Evolutionary conservation across 2,888 invertebrate genomes (phyloP).

Genomic region (Cheilosia variabilis): DNA sequence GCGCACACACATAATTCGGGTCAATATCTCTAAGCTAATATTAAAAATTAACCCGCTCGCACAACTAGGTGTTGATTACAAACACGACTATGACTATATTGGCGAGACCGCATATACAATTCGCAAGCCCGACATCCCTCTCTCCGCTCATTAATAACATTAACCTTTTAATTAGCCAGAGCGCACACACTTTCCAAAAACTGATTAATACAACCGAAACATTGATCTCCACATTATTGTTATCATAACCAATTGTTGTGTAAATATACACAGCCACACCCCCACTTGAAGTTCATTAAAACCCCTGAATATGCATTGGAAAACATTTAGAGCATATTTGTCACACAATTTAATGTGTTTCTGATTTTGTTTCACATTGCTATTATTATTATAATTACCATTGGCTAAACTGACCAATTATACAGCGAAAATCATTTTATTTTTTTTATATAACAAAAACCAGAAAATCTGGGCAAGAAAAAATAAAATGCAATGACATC

Average conservation of each 20-base stretch:
- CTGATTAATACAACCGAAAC: constrained; percentile 68
- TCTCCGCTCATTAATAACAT: constrained; percentile 51
- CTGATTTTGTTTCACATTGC: constrained; percentile 23
- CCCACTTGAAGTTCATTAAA: constrained; percentile 60
- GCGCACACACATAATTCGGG: constrained; percentile 9
- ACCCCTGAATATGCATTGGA: constrained; percentile 17
- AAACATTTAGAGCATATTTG: constrained; percentile 55
- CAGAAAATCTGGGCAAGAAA: background rate
- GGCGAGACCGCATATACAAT: constrained; percentile 9
- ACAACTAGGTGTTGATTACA: constrained; percentile 66
- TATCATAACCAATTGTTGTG: constrained; percentile 35
- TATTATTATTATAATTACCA: constrained; percentile 47
- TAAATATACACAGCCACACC: background rate
- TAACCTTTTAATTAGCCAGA: constrained; percentile 72
- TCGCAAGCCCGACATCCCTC: background rate
- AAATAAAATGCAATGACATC: constrained; percentile 43
- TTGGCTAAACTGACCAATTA: constrained; percentile 52
- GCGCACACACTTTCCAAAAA: constrained; percentile 63
- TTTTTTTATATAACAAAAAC: background rate
- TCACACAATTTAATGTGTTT: constrained; percentile 57
- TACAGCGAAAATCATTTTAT: constrained; percentile 3
- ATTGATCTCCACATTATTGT: constrained; percentile 64
- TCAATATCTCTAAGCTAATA: constrained; percentile 37
- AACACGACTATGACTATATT: constrained; percentile 15
- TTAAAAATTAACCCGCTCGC: constrained; percentile 13